Evolutionary conservation across 2,888 invertebrate species (phyloP), one percentile per base, ranked within the genome.

Genomic region (Drosophila ustulata): DNA sequence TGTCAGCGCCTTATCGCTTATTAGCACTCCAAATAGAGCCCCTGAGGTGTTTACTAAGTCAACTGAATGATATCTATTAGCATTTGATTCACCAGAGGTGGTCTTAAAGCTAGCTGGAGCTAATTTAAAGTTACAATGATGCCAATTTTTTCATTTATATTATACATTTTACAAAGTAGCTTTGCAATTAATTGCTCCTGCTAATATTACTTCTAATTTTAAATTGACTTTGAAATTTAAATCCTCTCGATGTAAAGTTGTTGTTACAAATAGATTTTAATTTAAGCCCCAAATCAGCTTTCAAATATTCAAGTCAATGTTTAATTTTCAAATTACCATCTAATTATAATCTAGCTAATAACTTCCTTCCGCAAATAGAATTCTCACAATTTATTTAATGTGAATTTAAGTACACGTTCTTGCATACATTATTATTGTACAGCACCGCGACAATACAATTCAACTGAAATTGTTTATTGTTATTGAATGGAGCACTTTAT

Each of bases 31-130:
- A 66, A 61, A 66, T 59, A 69, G 62, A 43, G 74, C 67, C 80
- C 59, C 28, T 39, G 56, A 86, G 83, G 69, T 86, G 68, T 82
- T 82, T 73, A 50, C 55, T 26, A 30, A 67, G 63, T 52, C 66
- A 62, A 53, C 66, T 58, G 26, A 65, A 59, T 53, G 39, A 72
- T 56, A 34, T 63, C 61, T 59, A 49, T 39, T 37, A 41, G 13
- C 30, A 39, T 43, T 46, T 58, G 32, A 39, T 57, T 59, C 37
- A 52, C 50, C 50, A 39, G 52, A 58, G 63, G 25, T 18, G 46
- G 28, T 5, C 18, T 41, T n/a, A 32, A 49, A 53, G 45, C 11
- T 57, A 3, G 7, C 6, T 34, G n/a, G 2, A 3, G 9, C 37
- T 49, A 7, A 52, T 32, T 37, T 7, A n/a, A 34, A 23, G 2